Evolutionary conservation across 2,797 vertebrate genomes (phyloP).

Genomic region (Siniperca undulata): DNA sequence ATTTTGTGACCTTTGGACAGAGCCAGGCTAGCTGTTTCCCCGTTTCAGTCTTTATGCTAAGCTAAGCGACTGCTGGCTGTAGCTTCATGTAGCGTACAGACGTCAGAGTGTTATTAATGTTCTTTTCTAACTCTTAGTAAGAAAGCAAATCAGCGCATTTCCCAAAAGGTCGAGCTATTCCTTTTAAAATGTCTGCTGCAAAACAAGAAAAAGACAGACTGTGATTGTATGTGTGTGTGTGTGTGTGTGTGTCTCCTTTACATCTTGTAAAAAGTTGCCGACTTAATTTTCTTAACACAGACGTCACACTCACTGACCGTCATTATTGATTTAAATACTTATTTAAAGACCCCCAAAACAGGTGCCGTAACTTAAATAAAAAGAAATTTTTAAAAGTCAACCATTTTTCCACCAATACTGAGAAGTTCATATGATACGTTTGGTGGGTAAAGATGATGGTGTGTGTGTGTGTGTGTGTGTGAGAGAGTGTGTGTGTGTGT

Average conservation of each 20-base stretch:
- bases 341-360: slow-evolving; percentile 28
- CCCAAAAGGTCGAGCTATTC: background rate
- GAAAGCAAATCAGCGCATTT: background rate
- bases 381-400: slow-evolving; percentile 7
- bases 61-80: background rate
- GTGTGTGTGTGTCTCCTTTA: slow-evolving; percentile 17
- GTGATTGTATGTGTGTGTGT: slow-evolving; percentile 14
- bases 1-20: background rate
- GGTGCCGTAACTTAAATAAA: slow-evolving; percentile 36
- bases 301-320: slow-evolving; percentile 16
- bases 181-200: slow-evolving; percentile 21
- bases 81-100: background rate
- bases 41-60: slow-evolving; percentile 2
- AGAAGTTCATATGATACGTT: slow-evolving; percentile 41
- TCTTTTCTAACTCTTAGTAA: background rate
- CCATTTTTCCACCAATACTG: slow-evolving; percentile 42
- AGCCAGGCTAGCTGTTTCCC: background rate
- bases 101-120: background rate
- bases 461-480: slow-evolving; percentile 12
- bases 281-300: background rate
- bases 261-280: slow-evolving; percentile 20
- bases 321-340: slow-evolving; percentile 60
- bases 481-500: slow-evolving; percentile 15
- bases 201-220: slow-evolving; percentile 43
- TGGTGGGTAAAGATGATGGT: slow-evolving; percentile 9